Evolutionary conservation across 1,140 invertebrate species (phyloP).

Genomic region (Drosophila rufa): DNA sequence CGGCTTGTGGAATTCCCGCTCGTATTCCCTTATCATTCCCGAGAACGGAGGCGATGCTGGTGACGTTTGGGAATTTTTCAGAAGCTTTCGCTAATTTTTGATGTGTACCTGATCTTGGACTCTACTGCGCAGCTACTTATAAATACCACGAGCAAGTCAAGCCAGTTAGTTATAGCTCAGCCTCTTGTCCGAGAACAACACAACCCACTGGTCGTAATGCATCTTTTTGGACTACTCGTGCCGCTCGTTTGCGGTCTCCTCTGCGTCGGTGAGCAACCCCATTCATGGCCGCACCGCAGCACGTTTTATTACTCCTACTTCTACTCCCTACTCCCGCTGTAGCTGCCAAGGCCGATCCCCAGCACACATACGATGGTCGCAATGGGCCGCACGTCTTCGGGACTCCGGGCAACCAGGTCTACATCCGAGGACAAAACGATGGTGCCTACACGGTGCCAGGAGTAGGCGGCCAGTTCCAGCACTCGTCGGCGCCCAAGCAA

Average conservation of each 20-base stretch:
- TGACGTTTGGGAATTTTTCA: slow-evolving; percentile 37
- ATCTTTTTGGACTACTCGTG: slow-evolving; percentile 29
- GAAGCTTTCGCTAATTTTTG: slow-evolving; percentile 20
- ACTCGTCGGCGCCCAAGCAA: slow-evolving; percentile 14
- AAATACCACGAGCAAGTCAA: slow-evolving; percentile 40
- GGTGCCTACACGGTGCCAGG: slow-evolving; percentile 45
- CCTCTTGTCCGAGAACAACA: slow-evolving; percentile 1
- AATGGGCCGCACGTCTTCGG: slow-evolving; percentile 51
- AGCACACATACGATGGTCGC: slow-evolving; percentile 48
- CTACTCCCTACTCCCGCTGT: too few relatives aligned
- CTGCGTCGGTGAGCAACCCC: slow-evolving; percentile 26
- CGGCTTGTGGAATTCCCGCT: slow-evolving; percentile 32
- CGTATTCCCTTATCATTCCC: slow-evolving; percentile 23
- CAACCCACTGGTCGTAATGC: slow-evolving; percentile 9
- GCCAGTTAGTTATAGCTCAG: slow-evolving; percentile 38
- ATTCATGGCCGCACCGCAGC: neutral
- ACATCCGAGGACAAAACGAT: slow-evolving; percentile 57
- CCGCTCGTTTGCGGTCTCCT: slow-evolving; percentile 25
- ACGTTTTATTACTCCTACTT: too few relatives aligned
- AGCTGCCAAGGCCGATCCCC: slow-evolving; percentile 33
- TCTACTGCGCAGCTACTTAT: slow-evolving; percentile 41
- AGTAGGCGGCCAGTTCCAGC: slow-evolving; percentile 46
- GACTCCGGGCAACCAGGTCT: slow-evolving; percentile 45
- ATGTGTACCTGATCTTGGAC: slow-evolving; percentile 27
- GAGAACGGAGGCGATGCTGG: neutral